phyloP scores from a whole-genome alignment of 2,113 vertebrate species.

The Cheilinus undulatus region DNA sequence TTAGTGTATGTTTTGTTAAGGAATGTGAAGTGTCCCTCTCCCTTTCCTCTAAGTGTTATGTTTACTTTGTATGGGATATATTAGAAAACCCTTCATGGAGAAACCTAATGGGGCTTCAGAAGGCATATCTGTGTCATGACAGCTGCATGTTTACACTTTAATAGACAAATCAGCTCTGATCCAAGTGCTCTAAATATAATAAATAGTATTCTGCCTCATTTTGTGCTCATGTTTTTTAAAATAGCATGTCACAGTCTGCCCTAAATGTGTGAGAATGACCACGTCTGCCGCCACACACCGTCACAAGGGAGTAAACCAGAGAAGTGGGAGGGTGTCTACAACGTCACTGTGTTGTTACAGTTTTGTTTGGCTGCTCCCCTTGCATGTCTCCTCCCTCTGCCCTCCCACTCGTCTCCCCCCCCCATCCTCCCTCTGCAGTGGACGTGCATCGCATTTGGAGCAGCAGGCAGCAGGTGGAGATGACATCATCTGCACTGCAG shows the following conservation, averaged over 20 bases:
- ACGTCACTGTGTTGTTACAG: conserved; percentile 72
- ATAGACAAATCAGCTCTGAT: not conserved
- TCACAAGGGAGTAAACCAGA: conserved; percentile 76
- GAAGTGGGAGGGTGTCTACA: conserved; percentile 49
- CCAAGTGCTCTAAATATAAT: conserved; percentile 10
- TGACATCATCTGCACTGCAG: conserved; percentile 90
- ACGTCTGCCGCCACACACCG: conserved; percentile 66
- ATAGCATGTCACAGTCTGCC: conserved; percentile 45
- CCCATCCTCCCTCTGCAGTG: conserved; percentile 83
- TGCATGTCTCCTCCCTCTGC: conserved; percentile 67
- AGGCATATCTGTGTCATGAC: not conserved
- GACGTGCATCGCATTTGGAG: conserved; percentile 87
- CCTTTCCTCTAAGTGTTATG: too few species aligned
- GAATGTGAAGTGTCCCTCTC: not conserved
- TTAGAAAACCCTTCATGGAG: conserved; percentile 2
- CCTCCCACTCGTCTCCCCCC: conserved; percentile 66
- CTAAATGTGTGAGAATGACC: conserved; percentile 58
- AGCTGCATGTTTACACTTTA: not conserved
- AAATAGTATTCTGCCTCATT: not conserved
- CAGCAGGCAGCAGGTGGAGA: conserved; percentile 86
- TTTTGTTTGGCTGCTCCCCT: conserved; percentile 77
- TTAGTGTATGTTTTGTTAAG: not conserved
- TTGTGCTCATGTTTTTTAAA: conserved; percentile 37
- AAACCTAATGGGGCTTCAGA: not conserved
- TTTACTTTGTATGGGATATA: too few species aligned